phyloP scores from a whole-genome alignment of 2,888 invertebrate species.

The Halocaridina rubra region DNA sequence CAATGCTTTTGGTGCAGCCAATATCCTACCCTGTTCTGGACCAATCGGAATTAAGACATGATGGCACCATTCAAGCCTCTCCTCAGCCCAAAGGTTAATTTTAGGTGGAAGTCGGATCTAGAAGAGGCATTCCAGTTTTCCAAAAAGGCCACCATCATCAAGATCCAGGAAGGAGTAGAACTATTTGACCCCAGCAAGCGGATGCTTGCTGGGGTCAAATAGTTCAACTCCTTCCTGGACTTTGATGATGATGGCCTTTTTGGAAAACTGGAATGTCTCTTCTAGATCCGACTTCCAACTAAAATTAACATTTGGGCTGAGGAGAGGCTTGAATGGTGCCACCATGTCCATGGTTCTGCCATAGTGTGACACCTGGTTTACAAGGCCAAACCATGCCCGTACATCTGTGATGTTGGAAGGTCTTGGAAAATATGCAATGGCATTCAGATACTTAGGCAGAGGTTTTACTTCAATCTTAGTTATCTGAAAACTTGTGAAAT shows the following conservation, averaged over 20 bases:
- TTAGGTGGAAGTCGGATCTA: too few species aligned
- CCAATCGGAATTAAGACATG: constrained; percentile 13
- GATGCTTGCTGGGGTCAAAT: background rate
- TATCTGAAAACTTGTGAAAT: constrained; percentile 13
- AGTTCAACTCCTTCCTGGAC: constrained; percentile 16
- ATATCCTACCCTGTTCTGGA: background rate
- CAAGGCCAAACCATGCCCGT: constrained; percentile 15
- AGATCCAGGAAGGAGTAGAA: too few species aligned
- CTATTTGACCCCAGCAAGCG: too few species aligned
- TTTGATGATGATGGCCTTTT: constrained; percentile 6
- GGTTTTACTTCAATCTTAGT: background rate
- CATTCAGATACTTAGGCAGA: constrained; percentile 24
- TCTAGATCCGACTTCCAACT: background rate
- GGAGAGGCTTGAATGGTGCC: constrained; percentile 37
- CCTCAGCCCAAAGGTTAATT: too few species aligned
- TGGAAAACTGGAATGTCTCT: constrained; percentile 15
- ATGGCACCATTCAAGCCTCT: too few species aligned
- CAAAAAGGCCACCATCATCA: too few species aligned
- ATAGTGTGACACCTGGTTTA: constrained; percentile 31
- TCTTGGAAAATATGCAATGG: constrained; percentile 3
- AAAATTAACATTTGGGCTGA: constrained; percentile 17
- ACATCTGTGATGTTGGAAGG: constrained; percentile 1
- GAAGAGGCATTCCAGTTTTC: too few species aligned
- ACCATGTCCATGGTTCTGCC: constrained; percentile 20
- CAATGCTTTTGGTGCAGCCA: constrained; percentile 22